Evolutionary conservation across 2,797 vertebrate species (phyloP).

Genomic region (Pterois miles): DNA sequence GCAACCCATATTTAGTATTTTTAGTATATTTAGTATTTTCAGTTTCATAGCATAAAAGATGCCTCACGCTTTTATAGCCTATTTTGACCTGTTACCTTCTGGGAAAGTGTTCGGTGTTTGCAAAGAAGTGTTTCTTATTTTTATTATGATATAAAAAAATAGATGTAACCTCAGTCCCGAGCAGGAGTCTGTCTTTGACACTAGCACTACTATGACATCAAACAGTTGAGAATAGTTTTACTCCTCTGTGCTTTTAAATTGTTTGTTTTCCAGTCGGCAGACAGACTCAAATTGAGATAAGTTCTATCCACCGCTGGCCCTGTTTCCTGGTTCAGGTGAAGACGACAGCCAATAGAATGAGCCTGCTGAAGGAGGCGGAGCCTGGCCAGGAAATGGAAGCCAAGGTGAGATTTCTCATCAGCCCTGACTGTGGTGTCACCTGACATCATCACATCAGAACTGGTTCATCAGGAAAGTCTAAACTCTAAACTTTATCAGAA

Average conservation of each 20-base stretch:
- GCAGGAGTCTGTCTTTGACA: background rate
- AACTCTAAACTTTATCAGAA: background rate
- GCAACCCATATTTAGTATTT: too few species aligned
- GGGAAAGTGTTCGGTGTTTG: too few species aligned
- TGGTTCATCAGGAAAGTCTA: background rate
- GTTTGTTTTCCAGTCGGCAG: constrained; percentile 19
- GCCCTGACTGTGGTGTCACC: background rate
- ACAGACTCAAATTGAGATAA: constrained; percentile 22
- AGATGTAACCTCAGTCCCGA: background rate
- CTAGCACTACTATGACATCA: background rate
- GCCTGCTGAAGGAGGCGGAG: constrained; percentile 51
- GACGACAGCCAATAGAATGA: constrained; percentile 52
- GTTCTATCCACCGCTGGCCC: background rate
- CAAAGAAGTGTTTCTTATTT: too few species aligned
- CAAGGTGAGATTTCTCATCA: constrained; percentile 56
- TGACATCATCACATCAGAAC: background rate
- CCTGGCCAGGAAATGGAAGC: constrained; percentile 49
- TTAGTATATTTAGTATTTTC: too few species aligned
- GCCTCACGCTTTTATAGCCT: too few species aligned
- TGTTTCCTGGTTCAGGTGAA: background rate
- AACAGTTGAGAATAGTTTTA: background rate
- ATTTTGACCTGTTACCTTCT: too few species aligned
- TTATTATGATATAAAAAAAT: too few species aligned
- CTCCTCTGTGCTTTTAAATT: background rate
- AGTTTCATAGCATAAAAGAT: too few species aligned